Conservation (phyloP, 2,113 vertebrate species). For the Cyprinus carpio region DNA sequence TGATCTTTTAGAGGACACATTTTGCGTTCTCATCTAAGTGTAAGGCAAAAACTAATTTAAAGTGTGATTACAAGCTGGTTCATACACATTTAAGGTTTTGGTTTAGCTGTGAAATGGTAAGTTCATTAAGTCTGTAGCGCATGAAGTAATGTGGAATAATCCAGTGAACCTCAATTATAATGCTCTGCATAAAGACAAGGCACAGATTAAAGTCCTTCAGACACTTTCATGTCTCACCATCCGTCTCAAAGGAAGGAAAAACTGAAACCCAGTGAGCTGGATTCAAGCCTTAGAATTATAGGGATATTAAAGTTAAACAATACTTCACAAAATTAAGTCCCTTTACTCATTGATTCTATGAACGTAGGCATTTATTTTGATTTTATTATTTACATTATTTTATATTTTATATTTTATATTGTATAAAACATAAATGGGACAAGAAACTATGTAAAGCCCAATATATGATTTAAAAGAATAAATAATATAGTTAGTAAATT, state of each 20-base stretch:
- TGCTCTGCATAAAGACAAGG: neutral
- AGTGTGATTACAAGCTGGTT: neutral
- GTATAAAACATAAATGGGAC: no score
- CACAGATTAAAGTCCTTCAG: constrained; percentile 17
- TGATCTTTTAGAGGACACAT: neutral
- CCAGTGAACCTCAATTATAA: neutral
- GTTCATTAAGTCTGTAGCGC: constrained; percentile 25
- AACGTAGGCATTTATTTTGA: neutral
- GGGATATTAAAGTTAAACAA: neutral
- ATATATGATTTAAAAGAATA: no score
- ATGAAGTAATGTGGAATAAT: constrained; percentile 2
- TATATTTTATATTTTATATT: no score
- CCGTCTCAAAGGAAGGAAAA: constrained; percentile 22
- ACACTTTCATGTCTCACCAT: constrained; percentile 32
- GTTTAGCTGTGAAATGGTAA: neutral
- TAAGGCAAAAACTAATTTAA: neutral
- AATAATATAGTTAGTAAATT: no score
- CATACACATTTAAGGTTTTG: neutral
- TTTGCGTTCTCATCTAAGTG: neutral
- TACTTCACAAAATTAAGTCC: neutral
- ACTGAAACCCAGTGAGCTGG: neutral
- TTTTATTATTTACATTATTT: no score
- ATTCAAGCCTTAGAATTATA: neutral
- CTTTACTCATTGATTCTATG: neutral
- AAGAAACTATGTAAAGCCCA: no score